A percentile compares a stretch with the other conserved stretches of the same genome.
phyloP scores from a whole-genome alignment of 2,888 invertebrate genomes.

The Allolobophora icterica region DNA sequence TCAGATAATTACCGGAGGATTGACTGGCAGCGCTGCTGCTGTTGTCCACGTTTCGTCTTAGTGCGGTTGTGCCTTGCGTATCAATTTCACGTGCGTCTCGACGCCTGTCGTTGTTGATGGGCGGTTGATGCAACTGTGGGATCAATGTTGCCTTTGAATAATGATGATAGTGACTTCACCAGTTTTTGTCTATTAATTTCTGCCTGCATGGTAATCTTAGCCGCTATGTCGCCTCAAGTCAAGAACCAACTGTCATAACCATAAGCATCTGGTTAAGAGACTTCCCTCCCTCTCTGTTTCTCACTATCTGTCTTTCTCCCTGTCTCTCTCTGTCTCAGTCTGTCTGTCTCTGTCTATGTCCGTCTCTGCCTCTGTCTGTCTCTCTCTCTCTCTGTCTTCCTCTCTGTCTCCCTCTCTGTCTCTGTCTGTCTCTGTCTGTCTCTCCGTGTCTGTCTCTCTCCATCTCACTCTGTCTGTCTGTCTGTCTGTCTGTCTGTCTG shows the following conservation, averaged over 20 bases:
- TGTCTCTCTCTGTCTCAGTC: neutral
- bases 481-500: neutral
- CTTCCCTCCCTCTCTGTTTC: neutral
- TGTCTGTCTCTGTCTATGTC: neutral
- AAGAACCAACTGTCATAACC: neutral
- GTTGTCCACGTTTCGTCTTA: neutral
- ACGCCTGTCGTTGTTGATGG: neutral
- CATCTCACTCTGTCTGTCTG: neutral
- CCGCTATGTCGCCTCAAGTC: neutral
- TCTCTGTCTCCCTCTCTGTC: neutral
- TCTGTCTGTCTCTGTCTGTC: neutral
- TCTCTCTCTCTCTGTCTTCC: neutral
- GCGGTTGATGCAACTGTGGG: neutral
- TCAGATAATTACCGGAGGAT: neutral
- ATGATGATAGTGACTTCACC: neutral
- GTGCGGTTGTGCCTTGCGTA: neutral
- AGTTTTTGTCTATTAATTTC: neutral
- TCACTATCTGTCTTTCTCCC: neutral
- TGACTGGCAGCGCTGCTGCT: neutral
- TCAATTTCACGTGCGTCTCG: neutral
- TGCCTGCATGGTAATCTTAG: neutral
- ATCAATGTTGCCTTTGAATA: neutral
- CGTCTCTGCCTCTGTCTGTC: neutral
- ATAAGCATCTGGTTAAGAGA: neutral
- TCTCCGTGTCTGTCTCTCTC: neutral